A percentile compares a stretch with the other conserved stretches of the same genome.
These are phyloP conservation scores for Helicorthomorpha holstii DNA, from an alignment of 1,140 invertebrate species.

Conservation along the genomic window DNA sequence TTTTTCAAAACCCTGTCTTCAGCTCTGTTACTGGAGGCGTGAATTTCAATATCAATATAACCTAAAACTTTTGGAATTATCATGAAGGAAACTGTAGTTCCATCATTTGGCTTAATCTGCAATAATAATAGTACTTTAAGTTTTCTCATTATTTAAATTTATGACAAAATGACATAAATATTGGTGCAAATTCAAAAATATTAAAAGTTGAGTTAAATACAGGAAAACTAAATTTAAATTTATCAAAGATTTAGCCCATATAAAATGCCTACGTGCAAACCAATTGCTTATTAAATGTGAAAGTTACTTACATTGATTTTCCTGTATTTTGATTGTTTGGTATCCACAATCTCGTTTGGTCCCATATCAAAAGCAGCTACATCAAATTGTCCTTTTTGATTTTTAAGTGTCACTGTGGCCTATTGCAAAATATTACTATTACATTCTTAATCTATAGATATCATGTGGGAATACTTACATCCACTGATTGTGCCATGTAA, in stretches of 20 bases:
- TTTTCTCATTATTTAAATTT: neutral
- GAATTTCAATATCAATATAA: slow-evolving; percentile 51
- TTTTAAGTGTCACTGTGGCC: slow-evolving; percentile 69
- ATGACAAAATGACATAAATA: neutral
- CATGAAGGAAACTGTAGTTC: slow-evolving; percentile 55
- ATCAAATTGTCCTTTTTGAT: slow-evolving; percentile 39
- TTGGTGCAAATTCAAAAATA: no score
- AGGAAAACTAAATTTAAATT: no score
- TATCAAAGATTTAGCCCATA: no score
- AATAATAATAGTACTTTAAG: neutral
- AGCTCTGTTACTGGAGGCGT: slow-evolving; percentile 40
- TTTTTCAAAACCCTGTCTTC: slow-evolving; percentile 53
- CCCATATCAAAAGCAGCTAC: slow-evolving; percentile 57
- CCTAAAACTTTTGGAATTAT: slow-evolving; percentile 59
- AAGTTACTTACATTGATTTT: slow-evolving; percentile 4
- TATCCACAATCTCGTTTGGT: slow-evolving; percentile 29
- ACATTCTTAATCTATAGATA: no score
- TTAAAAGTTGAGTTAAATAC: no score
- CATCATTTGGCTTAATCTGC: slow-evolving; percentile 45
- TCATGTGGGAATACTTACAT: slow-evolving; percentile 12
- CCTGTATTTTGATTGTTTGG: neutral
- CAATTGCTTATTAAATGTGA: neutral
- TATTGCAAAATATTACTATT: neutral
- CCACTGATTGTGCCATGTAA: slow-evolving; percentile 59
- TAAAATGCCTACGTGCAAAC: no score